Conservation (phyloP, 2,797 vertebrate species). For the Dendrocincla fuliginosa region DNA sequence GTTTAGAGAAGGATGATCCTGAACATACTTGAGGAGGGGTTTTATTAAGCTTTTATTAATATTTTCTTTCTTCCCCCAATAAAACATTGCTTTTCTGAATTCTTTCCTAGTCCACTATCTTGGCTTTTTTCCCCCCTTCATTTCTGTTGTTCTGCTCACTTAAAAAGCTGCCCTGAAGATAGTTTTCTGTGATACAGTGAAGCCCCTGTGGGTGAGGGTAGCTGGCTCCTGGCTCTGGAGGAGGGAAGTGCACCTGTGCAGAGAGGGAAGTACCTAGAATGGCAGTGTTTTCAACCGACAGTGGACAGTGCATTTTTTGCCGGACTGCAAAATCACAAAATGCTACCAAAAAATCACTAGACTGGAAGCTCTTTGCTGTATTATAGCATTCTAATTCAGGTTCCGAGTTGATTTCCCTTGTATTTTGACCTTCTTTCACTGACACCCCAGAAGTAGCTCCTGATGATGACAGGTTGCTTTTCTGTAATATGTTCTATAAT, state of each 20-base stretch:
- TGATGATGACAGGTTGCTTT: not conserved
- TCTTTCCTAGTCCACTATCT: conserved; percentile 6
- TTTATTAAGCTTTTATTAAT: not conserved
- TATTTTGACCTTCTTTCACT: not conserved
- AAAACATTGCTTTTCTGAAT: conserved; percentile 5
- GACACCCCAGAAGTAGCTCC: not conserved
- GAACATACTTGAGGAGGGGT: not conserved
- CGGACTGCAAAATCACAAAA: not conserved
- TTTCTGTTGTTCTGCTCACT: not conserved
- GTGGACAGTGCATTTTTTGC: not conserved
- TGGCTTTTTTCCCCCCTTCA: not conserved
- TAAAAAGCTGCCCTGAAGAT: not conserved
- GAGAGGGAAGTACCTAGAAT: not conserved
- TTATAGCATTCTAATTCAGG: not conserved
- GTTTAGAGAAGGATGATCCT: conserved; percentile 3
- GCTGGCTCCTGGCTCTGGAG: not conserved
- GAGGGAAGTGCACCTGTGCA: not conserved
- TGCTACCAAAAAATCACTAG: not conserved
- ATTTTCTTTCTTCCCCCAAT: not conserved
- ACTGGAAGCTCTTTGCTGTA: not conserved
- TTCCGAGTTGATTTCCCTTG: not conserved
- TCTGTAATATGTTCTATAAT: not conserved
- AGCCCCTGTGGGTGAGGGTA: not conserved
- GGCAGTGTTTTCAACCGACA: not conserved
- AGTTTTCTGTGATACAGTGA: not conserved